Evolutionary conservation across 2,888 invertebrate species (phyloP).

Genomic region (Heteromyza rotundicornis): DNA sequence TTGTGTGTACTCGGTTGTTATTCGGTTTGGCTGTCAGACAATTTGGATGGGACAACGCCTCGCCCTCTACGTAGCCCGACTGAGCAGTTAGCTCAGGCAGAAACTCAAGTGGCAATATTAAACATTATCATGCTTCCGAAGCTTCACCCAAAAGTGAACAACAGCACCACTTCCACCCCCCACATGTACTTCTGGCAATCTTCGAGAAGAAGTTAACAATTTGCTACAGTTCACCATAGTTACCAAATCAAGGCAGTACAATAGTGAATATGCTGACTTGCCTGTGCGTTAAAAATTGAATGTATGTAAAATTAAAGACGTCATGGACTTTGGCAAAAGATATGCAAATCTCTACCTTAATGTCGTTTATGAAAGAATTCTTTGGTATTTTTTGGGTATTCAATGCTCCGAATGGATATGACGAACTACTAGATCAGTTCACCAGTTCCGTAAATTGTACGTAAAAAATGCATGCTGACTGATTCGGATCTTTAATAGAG

Average conservation of each 20-base stretch:
- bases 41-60: not conserved
- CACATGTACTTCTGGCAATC: too few species aligned
- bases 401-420: too few species aligned
- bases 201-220: too few species aligned
- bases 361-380: too few species aligned
- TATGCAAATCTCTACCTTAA: too few species aligned
- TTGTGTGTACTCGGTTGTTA: slow-evolving; percentile 2
- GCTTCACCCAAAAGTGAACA: too few species aligned
- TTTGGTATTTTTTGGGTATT: too few species aligned
- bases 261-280: not conserved
- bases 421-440: too few species aligned
- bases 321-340: too few species aligned
- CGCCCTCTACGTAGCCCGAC: not conserved
- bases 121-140: slow-evolving; percentile 34
- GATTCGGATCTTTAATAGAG: not conserved
- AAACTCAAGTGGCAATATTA: slow-evolving; percentile 42
- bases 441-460: not conserved
- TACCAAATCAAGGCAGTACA: not conserved
- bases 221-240: not conserved
- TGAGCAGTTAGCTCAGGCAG: not conserved
- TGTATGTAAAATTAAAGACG: not conserved
- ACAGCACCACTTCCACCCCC: too few species aligned
- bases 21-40: not conserved
- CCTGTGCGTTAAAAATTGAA: not conserved
- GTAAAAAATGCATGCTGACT: not conserved